A percentile compares a stretch with the other conserved stretches of the same genome.
Conservation (phyloP, 2,113 vertebrate species). For the Peromyscus californicus region DNA sequence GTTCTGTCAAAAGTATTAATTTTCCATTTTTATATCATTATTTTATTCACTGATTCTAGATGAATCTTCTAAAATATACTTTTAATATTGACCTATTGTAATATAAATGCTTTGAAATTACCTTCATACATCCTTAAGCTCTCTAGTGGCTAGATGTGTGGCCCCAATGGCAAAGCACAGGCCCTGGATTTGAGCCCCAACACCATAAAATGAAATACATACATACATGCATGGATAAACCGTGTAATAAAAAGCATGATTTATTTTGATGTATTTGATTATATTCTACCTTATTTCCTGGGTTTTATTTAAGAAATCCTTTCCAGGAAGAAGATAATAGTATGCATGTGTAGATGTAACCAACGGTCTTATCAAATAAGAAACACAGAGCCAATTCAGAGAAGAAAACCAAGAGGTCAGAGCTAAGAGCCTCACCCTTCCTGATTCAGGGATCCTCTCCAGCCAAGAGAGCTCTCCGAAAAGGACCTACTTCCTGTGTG, state of each 20-base stretch:
- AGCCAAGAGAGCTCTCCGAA: too few relatives aligned
- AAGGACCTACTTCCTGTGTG: too few relatives aligned
- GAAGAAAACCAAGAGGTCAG: too few relatives aligned
- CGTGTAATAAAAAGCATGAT: background rate
- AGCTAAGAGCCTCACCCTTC: too few relatives aligned
- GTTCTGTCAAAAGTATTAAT: background rate
- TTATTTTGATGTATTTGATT: background rate
- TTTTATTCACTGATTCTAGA: background rate
- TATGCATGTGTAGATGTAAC: too few relatives aligned
- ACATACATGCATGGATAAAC: background rate
- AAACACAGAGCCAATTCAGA: too few relatives aligned
- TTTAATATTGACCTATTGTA: background rate
- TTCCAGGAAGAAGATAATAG: background rate
- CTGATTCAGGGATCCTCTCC: too few relatives aligned
- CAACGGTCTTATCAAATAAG: too few relatives aligned
- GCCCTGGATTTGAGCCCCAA: background rate
- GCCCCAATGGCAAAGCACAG: background rate
- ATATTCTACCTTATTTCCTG: background rate
- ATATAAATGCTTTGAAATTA: background rate
- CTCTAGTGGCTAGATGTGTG: background rate
- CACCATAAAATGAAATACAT: background rate
- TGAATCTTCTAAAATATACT: background rate
- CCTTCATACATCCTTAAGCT: background rate
- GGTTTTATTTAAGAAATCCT: background rate
- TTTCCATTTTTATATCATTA: background rate